Percentiles rank a stretch among this genome's conserved stretches.
Evolutionary conservation across 2,113 vertebrate genomes (phyloP).

Genomic region (Cololabis saira): DNA sequence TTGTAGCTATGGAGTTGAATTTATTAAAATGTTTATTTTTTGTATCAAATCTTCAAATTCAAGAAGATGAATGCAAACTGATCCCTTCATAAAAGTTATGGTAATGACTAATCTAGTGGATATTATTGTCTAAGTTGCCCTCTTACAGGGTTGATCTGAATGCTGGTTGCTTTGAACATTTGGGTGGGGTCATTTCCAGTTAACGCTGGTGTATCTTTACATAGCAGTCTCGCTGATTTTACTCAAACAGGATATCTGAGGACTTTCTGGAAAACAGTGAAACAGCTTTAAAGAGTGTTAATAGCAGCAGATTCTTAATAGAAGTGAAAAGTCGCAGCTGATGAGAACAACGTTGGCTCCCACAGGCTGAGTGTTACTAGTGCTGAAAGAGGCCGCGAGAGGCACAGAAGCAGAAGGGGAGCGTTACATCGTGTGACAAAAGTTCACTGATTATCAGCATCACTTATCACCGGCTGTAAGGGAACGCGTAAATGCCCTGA

Average conservation of each 20-base stretch:
- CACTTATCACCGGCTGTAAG: constrained; percentile 64
- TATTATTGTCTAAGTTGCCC: too few species aligned
- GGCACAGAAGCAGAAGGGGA: constrained; percentile 46
- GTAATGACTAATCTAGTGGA: too few species aligned
- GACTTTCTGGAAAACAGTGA: constrained; percentile 6
- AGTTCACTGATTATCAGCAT: constrained; percentile 68
- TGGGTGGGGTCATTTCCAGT: neutral
- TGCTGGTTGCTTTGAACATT: neutral
- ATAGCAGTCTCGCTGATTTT: constrained; percentile 9
- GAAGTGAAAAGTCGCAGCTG: constrained; percentile 42
- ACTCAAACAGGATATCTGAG: constrained; percentile 1
- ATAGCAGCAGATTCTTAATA: constrained; percentile 50
- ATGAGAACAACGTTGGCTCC: constrained; percentile 64
- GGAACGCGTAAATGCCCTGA: constrained; percentile 51
- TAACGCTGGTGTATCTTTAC: neutral
- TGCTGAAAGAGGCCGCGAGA: constrained; percentile 37
- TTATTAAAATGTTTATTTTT: too few species aligned
- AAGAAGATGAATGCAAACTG: too few species aligned
- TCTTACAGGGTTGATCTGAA: too few species aligned
- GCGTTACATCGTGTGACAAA: constrained; percentile 35
- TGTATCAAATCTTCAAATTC: too few species aligned
- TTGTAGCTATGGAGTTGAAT: too few species aligned
- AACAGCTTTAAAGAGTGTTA: constrained; percentile 35
- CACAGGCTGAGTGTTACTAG: constrained; percentile 53
- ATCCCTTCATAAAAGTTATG: too few species aligned